Base-by-base conservation (phyloP, 2,113 vertebrate genomes). In the Panthera tigris region DNA sequence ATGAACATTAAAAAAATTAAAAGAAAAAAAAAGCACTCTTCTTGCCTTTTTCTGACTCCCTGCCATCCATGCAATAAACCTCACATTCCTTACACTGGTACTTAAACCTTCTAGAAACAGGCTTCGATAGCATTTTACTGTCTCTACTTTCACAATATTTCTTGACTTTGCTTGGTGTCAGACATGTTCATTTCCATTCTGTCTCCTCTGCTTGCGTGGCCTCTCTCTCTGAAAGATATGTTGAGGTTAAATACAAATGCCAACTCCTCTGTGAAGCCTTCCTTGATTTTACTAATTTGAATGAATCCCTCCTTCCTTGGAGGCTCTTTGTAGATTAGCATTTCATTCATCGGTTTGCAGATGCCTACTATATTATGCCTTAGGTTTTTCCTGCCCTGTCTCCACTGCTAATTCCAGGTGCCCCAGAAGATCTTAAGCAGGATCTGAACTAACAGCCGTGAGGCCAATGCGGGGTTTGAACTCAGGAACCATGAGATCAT, bases 111-210 rank as follows among this genome's bases (percentile, higher is more conserved):
- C 25, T 81, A 39, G 69, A 69, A 41, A 14, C n/a, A 41, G 61
- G 33, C 52, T 66, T 33, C 39, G 16, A 63, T 29, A 33, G 15
- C 25, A 52, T 83, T 74, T 45, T 33, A 10, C n/a, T 31, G 1
- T 55, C 52, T 84, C 69, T 19, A 7, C 48, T 33, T 94, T 61
- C 5, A 27, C 5, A 29, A 13, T 27, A 73, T 65, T 71, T 82
- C 91, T 95, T 86, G 45, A 69, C 21, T 92, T 96, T n/a, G 23
- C 25, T 79, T 79, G 80, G 88, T 16, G 48, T n/a, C n/a, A 76
- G 48, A 13, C 7, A 7, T 48, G 9, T 82, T 85, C 33, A 41
- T 86, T 80, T 93, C 41, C 8, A 14, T 27, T 5, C 23, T 33
- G 3, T 41, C 31, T 66, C 31, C 69, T 78, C n/a, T 80, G 4